Conservation (phyloP, 2,797 vertebrate species). For the Eulemur mongoz region DNA sequence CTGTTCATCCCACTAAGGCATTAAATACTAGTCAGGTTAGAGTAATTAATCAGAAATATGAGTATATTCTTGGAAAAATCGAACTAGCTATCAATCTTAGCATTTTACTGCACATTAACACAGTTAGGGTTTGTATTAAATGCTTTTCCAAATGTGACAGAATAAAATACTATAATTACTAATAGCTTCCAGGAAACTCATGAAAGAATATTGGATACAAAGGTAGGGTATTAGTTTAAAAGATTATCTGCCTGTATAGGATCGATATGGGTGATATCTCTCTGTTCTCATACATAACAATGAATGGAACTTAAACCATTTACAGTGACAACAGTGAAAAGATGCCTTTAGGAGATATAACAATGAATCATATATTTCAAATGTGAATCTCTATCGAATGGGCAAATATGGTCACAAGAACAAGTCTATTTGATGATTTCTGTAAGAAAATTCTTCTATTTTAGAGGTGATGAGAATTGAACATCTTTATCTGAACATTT, state of each 20-base stretch:
- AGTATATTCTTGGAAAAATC: conserved; percentile 69
- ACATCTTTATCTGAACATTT: conserved; percentile 24
- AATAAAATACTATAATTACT: conserved; percentile 56
- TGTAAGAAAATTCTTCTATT: background rate
- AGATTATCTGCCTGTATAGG: background rate
- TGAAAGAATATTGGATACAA: background rate
- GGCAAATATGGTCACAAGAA: background rate
- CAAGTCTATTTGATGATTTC: background rate
- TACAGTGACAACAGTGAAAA: background rate
- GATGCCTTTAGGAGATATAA: background rate
- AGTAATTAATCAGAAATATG: conserved; percentile 67
- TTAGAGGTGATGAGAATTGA: background rate
- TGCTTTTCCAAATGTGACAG: conserved; percentile 54
- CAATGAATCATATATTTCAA: background rate
- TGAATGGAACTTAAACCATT: background rate
- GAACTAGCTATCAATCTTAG: conserved; percentile 52
- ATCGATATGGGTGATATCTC: background rate
- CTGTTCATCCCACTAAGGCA: conserved; percentile 41
- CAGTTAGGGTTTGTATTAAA: conserved; percentile 55
- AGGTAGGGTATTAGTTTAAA: conserved; percentile 9
- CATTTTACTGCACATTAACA: conserved; percentile 63
- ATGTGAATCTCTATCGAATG: background rate
- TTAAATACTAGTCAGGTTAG: conserved; percentile 57
- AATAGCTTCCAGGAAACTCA: conserved; percentile 32
- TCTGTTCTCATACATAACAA: background rate